Percentiles rank a stretch among this genome's conserved stretches.
phyloP scores from a whole-genome alignment of 2,888 invertebrate species.

The Philhelius pedissequus region DNA sequence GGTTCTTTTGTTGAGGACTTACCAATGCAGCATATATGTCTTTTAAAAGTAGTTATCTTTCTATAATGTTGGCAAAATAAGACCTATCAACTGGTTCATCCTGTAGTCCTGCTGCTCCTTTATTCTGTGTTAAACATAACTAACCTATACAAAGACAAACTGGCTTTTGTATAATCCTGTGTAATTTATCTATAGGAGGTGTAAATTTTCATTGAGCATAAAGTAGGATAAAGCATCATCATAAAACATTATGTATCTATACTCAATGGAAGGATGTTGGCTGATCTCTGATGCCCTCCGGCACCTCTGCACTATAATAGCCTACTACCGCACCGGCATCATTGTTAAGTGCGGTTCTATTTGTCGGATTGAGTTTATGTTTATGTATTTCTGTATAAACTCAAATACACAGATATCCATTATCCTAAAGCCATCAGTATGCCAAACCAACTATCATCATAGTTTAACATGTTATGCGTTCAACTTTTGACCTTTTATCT shows the following conservation, averaged over 20 bases:
- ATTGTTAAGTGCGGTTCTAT: background rate
- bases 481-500: conserved; percentile 58
- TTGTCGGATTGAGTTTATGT: background rate
- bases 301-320: background rate
- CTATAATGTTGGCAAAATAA: background rate
- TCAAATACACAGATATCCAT: background rate
- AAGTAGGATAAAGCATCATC: conserved; percentile 57
- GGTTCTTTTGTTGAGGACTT: background rate
- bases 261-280: background rate
- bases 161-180: conserved; percentile 34
- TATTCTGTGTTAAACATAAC: background rate
- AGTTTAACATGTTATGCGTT: conserved; percentile 37
- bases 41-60: no score
- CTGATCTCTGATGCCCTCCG: conserved; percentile 10
- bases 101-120: background rate
- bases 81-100: background rate
- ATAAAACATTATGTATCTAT: conserved; percentile 50
- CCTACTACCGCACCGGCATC: background rate
- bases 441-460: conserved; percentile 27
- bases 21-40: no score
- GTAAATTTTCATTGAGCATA: conserved; percentile 57
- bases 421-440: conserved; percentile 38
- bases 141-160: background rate
- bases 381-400: background rate
- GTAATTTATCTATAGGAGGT: conserved; percentile 65